Percentiles rank a stretch among this genome's conserved stretches.
Conservation (phyloP, 23 tunicate genomes). For the Ascidia mentula region DNA sequence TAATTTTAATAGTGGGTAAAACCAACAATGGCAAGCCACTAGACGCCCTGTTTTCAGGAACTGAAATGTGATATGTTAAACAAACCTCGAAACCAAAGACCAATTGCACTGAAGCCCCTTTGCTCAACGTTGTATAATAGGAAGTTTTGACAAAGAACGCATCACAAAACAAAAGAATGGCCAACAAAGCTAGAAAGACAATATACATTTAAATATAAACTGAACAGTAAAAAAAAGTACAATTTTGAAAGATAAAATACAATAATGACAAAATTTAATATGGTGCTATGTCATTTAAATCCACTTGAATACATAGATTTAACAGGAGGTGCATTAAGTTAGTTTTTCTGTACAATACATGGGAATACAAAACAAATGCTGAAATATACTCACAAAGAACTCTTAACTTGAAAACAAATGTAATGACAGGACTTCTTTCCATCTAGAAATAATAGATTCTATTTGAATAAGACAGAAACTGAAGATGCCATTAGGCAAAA, state of each 20-base stretch:
- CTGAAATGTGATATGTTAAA: background rate
- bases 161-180: constrained; percentile 66
- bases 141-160: constrained; percentile 58
- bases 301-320: no score
- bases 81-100: constrained; percentile 97
- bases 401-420: constrained; percentile 74
- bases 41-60: background rate
- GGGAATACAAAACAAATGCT: background rate
- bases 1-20: no score
- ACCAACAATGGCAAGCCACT: no score
- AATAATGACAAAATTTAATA: no score
- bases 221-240: no score
- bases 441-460: constrained; percentile 46
- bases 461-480: no score
- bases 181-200: constrained; percentile 53
- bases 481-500: no score
- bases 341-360: no score
- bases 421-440: constrained; percentile 93
- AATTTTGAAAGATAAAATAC: no score
- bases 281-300: no score
- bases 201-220: no score
- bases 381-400: constrained; percentile 59
- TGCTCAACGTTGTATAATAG: constrained; percentile 57
- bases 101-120: constrained; percentile 94
- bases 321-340: no score